These are phyloP conservation scores for Lepidocyrtinus sp. DNA, from an alignment of 2,888 invertebrate species.

Conservation along the genomic window DNA sequence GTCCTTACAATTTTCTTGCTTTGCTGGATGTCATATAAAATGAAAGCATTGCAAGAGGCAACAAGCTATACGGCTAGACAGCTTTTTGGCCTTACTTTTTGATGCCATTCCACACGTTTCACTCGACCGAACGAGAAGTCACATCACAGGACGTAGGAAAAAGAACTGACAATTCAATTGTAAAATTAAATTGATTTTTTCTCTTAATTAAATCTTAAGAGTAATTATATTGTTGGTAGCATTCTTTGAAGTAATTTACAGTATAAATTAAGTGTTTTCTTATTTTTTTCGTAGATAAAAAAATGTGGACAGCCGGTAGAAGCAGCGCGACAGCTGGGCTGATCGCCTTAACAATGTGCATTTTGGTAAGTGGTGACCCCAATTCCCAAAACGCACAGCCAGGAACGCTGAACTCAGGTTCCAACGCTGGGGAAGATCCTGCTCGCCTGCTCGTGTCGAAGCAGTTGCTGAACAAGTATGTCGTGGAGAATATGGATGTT, in stretches of 20 bases:
- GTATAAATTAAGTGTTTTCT: neutral
- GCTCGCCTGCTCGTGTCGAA: constrained; percentile 92
- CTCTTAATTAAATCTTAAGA: neutral
- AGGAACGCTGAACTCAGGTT: constrained; percentile 44
- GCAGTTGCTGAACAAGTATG: constrained; percentile 94
- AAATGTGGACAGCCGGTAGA: constrained; percentile 51
- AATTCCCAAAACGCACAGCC: constrained; percentile 34
- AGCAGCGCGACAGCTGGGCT: constrained; percentile 56
- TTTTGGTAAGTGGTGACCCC: constrained; percentile 45
- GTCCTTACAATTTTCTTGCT: no score
- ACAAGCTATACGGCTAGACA: no score
- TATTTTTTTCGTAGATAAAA: constrained; percentile 17
- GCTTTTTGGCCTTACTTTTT: no score
- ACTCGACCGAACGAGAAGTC: neutral
- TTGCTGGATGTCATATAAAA: no score
- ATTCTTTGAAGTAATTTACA: neutral
- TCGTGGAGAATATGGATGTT: constrained; percentile 97
- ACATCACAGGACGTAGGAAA: neutral
- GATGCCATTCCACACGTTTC: constrained; percentile 18
- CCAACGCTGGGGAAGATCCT: constrained; percentile 70
- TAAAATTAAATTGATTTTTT: neutral
- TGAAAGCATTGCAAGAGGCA: no score
- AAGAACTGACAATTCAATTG: constrained; percentile 2
- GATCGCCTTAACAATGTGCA: constrained; percentile 39
- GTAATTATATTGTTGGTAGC: no score